phyloP scores from a whole-genome alignment of 2,888 invertebrate genomes.

The Lydus trimaculatus region DNA sequence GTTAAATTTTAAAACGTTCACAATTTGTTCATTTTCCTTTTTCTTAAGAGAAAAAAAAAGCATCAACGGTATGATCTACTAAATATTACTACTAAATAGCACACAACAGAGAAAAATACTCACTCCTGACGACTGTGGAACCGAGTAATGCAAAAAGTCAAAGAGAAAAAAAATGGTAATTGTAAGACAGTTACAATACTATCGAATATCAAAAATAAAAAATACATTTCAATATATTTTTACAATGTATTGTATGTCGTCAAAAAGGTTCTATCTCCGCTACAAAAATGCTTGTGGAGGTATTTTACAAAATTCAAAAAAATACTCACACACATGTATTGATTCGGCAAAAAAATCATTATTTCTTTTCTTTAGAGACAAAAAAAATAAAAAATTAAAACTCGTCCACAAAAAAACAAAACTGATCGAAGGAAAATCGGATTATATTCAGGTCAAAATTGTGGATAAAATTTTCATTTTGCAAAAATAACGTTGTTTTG shows the following conservation, averaged over 20 bases:
- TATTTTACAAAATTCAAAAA: conserved; percentile 46
- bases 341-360: conserved; percentile 54
- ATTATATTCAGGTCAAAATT: conserved; percentile 18
- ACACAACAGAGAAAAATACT: conserved; percentile 71
- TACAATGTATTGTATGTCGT: conserved; percentile 25
- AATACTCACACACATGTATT: conserved; percentile 75
- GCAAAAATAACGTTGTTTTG: conserved; percentile 24
- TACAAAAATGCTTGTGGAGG: conserved; percentile 62
- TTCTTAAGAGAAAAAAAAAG: conserved; percentile 29
- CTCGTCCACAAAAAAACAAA: conserved; percentile 29
- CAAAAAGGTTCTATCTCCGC: conserved; percentile 55
- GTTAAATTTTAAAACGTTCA: background rate
- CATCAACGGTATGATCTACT: conserved; percentile 49
- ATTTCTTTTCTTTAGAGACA: background rate
- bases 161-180: conserved; percentile 64
- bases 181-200: conserved; percentile 57
- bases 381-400: conserved; percentile 29
- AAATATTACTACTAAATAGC: conserved; percentile 55
- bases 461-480: conserved; percentile 6
- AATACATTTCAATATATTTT: conserved; percentile 30
- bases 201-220: conserved; percentile 44
- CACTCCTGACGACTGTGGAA: conserved; percentile 74
- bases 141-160: conserved; percentile 76
- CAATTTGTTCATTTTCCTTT: conserved; percentile 23
- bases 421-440: conserved; percentile 36